Conservation (phyloP, 2,113 vertebrate genomes). For the Oophaga pumilio region DNA sequence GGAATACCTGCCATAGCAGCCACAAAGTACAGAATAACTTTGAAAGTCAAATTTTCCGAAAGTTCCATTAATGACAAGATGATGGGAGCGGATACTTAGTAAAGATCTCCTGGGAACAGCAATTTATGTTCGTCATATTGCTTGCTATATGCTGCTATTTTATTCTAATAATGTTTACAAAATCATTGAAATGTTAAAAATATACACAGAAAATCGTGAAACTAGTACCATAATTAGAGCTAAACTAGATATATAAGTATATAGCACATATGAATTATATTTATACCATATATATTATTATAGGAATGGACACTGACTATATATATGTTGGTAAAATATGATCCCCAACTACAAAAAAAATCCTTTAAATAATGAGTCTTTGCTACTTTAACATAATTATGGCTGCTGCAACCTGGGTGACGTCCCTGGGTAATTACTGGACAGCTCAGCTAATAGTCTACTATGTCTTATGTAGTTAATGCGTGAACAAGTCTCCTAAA, state of each 20-base stretch:
- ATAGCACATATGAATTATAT: not conserved
- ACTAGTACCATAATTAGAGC: not conserved
- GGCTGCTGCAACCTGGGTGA: not conserved
- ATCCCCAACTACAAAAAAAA: not conserved
- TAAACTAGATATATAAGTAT: not conserved
- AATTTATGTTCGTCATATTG: not conserved
- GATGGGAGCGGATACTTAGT: not conserved
- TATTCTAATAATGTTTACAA: not conserved
- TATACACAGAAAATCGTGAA: not conserved
- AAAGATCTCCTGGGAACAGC: not conserved
- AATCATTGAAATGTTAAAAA: not conserved
- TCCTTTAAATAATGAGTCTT: not conserved
- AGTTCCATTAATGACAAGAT: not conserved
- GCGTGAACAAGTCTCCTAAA: not conserved
- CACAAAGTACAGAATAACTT: not conserved
- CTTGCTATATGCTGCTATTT: not conserved
- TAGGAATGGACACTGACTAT: not conserved
- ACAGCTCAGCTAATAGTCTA: not conserved
- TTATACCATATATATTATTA: not conserved
- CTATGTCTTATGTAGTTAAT: not conserved
- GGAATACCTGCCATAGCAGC: not conserved
- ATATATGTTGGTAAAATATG: not conserved
- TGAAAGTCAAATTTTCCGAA: not conserved
- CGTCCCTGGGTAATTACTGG: not conserved
- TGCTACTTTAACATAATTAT: not conserved